Evolutionary conservation across 2,113 vertebrate genomes (phyloP).

Genomic region (Indri indri): DNA sequence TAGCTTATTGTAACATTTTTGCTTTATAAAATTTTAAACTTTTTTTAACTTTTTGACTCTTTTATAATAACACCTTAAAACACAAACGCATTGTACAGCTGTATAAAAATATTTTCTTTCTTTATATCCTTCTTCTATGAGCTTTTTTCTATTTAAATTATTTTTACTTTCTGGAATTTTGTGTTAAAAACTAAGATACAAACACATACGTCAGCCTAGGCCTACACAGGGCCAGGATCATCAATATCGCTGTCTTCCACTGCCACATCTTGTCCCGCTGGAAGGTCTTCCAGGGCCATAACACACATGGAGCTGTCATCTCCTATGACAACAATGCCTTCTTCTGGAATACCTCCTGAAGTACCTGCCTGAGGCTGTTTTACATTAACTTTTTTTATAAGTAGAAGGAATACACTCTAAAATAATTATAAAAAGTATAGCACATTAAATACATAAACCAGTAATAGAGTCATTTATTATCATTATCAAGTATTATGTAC

Average conservation of each 20-base stretch:
- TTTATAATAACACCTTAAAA: neutral
- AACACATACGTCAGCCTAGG: neutral
- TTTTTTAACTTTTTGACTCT: neutral
- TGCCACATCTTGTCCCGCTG: neutral
- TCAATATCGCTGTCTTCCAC: neutral
- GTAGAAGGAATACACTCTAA: neutral
- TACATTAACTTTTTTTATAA: neutral
- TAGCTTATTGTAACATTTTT: neutral
- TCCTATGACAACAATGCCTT: neutral
- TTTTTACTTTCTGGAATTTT: neutral
- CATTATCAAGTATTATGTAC: neutral
- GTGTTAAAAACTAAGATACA: neutral
- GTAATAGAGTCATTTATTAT: neutral
- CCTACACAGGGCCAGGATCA: neutral
- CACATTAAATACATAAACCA: neutral
- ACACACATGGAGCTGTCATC: neutral
- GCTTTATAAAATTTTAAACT: neutral
- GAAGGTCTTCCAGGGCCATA: neutral
- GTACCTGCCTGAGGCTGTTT: neutral
- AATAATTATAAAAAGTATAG: neutral
- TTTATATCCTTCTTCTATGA: neutral
- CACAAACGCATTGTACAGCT: neutral
- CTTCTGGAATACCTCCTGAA: neutral
- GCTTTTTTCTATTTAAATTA: neutral
- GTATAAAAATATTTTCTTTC: neutral